These are phyloP conservation scores for Cervus canadensis DNA, from an alignment of 2,113 vertebrate species.

Conservation along the genomic window DNA sequence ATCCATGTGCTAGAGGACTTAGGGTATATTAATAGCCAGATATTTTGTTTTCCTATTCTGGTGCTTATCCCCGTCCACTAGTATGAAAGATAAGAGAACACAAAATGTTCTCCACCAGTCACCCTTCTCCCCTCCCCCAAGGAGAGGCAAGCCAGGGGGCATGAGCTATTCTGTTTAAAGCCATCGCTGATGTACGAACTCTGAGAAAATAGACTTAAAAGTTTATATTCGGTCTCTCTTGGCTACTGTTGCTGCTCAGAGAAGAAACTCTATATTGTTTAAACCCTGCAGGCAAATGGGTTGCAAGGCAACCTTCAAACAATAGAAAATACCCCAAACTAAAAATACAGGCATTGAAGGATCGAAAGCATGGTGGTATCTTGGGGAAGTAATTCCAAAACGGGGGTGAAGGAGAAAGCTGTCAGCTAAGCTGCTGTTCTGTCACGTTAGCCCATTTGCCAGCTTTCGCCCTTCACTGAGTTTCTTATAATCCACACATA, in stretches of 20 bases:
- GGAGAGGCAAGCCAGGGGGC: conserved; percentile 72
- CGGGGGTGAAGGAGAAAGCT: neutral
- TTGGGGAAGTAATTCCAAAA: neutral
- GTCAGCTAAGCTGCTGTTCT: neutral
- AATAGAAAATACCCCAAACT: conserved; percentile 75
- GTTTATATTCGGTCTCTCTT: conserved; percentile 77
- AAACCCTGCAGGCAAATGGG: conserved; percentile 60
- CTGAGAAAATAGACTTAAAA: conserved; percentile 71
- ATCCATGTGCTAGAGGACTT: conserved; percentile 72
- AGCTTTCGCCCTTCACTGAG: neutral
- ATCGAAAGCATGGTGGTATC: neutral
- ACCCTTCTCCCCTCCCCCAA: conserved; percentile 61
- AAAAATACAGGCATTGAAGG: conserved; percentile 67
- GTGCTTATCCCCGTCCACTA: conserved; percentile 78
- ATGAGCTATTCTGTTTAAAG: conserved; percentile 69
- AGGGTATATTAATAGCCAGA: conserved; percentile 85
- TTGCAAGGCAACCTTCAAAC: conserved; percentile 74
- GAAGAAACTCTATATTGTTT: conserved; percentile 71
- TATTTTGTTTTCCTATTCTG: conserved; percentile 82
- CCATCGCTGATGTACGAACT: conserved; percentile 61
- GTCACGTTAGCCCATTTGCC: fast-evolving
- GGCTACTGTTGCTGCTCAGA: conserved; percentile 73
- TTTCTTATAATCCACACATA: neutral
- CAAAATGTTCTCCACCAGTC: conserved; percentile 77
- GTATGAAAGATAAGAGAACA: conserved; percentile 80